Conservation (phyloP, 2,797 vertebrate genomes). For the Discoglossus pictus region DNA sequence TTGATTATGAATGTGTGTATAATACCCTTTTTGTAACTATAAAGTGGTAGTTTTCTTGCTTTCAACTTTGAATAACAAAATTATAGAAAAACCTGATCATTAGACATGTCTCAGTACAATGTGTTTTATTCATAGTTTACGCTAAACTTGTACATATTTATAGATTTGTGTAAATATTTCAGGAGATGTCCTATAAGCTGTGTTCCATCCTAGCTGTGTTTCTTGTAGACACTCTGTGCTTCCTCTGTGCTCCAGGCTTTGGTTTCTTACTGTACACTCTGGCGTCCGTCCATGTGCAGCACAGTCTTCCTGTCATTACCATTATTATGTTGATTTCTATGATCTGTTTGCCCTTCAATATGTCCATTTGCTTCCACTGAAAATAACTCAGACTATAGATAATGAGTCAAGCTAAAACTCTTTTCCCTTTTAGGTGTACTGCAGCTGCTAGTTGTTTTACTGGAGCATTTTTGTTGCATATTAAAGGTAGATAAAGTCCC, state of each 20-base stretch:
- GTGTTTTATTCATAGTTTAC: not conserved
- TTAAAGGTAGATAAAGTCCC: too few species aligned
- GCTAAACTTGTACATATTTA: not conserved
- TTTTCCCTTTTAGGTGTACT: not conserved
- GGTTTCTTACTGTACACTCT: slow-evolving; percentile 25
- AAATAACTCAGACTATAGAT: slow-evolving; percentile 25
- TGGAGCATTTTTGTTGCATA: too few species aligned
- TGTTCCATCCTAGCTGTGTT: too few species aligned
- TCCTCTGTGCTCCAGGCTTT: slow-evolving; percentile 3
- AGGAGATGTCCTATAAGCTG: too few species aligned
- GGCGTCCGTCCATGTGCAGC: slow-evolving; percentile 31
- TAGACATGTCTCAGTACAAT: too few species aligned
- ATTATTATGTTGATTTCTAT: slow-evolving; percentile 31
- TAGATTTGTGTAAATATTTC: not conserved
- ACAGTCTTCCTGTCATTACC: slow-evolving; percentile 33
- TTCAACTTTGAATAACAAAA: too few species aligned
- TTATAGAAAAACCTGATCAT: too few species aligned
- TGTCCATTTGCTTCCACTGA: slow-evolving; percentile 10
- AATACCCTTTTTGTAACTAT: too few species aligned
- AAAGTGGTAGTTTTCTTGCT: too few species aligned
- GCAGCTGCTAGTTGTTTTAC: not conserved
- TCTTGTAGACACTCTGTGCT: not conserved
- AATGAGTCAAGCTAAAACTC: slow-evolving; percentile 19
- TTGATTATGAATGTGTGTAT: too few species aligned
- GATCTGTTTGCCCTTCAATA: slow-evolving; percentile 38